A percentile compares a stretch with the other conserved stretches of the same genome.
Conservation (phyloP, 2,113 vertebrate genomes). For the Lepus americanus region DNA sequence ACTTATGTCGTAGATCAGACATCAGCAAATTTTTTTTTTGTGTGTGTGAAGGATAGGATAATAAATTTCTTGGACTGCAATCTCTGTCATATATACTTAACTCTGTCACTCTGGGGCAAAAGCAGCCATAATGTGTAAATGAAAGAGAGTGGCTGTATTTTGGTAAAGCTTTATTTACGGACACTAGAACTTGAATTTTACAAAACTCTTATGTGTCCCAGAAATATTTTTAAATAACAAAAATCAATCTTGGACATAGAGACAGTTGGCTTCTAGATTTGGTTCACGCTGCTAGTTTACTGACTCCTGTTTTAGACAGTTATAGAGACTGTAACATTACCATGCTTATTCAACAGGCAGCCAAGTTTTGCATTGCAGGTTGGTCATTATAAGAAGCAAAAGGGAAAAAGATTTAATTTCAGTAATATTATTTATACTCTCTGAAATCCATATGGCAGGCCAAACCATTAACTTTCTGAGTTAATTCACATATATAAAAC, state of each 20-base stretch:
- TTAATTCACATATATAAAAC: not conserved
- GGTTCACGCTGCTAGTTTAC: not conserved
- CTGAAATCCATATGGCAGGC: not conserved
- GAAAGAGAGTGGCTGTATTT: not conserved
- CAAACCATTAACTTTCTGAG: slow-evolving; percentile 7
- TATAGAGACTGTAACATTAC: not conserved
- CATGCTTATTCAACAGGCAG: not conserved
- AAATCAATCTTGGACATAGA: not conserved
- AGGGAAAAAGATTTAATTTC: not conserved
- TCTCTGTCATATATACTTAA: not conserved
- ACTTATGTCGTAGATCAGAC: slow-evolving; percentile 2
- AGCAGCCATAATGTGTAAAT: not conserved
- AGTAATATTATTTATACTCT: slow-evolving; percentile 8
- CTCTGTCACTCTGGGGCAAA: not conserved
- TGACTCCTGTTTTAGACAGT: not conserved
- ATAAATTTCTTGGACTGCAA: not conserved
- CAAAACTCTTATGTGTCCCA: not conserved
- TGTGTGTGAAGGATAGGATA: not conserved
- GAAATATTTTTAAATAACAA: not conserved
- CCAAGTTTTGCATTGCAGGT: not conserved
- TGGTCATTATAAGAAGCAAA: not conserved
- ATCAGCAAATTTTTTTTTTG: not conserved
- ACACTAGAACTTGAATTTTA: not conserved
- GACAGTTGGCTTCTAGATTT: not conserved
- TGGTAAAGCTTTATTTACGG: not conserved